phyloP scores from a whole-genome alignment of 2,888 invertebrate genomes.

The Pasiphila rectangulata region DNA sequence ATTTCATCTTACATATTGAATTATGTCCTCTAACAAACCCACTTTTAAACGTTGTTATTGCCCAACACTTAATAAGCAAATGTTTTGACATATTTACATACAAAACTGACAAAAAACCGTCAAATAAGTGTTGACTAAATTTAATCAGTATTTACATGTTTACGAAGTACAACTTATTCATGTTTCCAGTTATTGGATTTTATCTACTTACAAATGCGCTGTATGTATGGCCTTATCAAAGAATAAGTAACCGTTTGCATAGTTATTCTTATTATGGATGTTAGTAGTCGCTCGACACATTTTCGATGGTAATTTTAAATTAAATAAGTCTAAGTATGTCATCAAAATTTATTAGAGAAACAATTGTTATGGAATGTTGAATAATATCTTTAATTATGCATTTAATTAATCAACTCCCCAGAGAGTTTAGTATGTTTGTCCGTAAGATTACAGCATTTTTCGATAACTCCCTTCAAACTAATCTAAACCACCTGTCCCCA shows the following conservation, averaged over 20 bases:
- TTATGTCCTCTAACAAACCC: constrained; percentile 23
- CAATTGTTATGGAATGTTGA: too few relatives aligned
- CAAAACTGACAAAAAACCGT: too few relatives aligned
- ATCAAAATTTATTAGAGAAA: too few relatives aligned
- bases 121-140: too few relatives aligned
- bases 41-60: too few relatives aligned
- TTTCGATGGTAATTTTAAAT: not conserved
- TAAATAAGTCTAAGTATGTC: not conserved
- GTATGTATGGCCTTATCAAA: constrained; percentile 16
- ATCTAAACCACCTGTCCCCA: too few relatives aligned
- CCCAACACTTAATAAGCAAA: too few relatives aligned
- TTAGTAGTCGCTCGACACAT: constrained; percentile 6
- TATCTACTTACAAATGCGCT: constrained; percentile 21
- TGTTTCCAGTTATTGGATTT: constrained; percentile 8
- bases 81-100: too few relatives aligned
- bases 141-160: too few relatives aligned
- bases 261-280: not conserved
- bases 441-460: too few relatives aligned
- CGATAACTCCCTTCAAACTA: too few relatives aligned
- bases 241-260: constrained; percentile 6
- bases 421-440: not conserved
- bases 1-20: constrained; percentile 32
- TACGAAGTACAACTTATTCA: constrained; percentile 23
- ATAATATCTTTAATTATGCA: too few relatives aligned
- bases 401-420: not conserved